Percentiles rank a stretch among this genome's conserved stretches.
Conservation (phyloP, 2,797 vertebrate genomes). For the Sardinella longiceps region DNA sequence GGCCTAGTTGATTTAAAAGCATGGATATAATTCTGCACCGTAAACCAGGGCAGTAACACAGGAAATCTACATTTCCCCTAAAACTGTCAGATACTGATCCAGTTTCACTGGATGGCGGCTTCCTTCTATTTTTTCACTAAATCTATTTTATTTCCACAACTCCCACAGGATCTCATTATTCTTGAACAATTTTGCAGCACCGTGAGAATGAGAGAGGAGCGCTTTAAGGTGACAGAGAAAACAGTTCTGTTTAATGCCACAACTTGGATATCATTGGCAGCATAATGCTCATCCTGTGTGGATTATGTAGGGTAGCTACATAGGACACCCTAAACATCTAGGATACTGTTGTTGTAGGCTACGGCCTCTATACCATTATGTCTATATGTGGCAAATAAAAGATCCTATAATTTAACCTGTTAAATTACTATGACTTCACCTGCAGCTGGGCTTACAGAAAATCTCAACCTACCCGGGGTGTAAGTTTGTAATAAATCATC, state of each 20-base stretch:
- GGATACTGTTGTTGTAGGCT: too few species aligned
- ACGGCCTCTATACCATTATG: too few species aligned
- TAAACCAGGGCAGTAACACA: too few species aligned
- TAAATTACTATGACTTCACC: too few species aligned
- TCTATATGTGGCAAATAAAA: too few species aligned
- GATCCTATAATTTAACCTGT: too few species aligned
- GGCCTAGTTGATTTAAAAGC: background rate
- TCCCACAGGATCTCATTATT: constrained; percentile 48
- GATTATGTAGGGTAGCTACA: background rate
- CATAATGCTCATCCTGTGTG: background rate
- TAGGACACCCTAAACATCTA: too few species aligned
- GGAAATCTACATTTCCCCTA: background rate
- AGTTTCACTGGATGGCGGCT: background rate
- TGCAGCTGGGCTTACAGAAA: too few species aligned
- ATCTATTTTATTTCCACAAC: constrained; percentile 25
- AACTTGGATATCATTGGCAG: background rate
- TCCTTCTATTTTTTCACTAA: constrained; percentile 31
- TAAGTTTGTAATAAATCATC: too few species aligned
- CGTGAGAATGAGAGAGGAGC: background rate
- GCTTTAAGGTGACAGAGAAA: background rate
- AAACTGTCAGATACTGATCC: too few species aligned
- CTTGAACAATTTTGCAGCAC: background rate
- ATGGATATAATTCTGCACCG: too few species aligned
- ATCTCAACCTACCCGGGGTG: too few species aligned
- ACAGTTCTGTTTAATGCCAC: background rate